Evolutionary conservation across 2,113 vertebrate species (phyloP), one percentile per base, ranked within the genome.

Genomic region (Hemicordylus capensis): DNA sequence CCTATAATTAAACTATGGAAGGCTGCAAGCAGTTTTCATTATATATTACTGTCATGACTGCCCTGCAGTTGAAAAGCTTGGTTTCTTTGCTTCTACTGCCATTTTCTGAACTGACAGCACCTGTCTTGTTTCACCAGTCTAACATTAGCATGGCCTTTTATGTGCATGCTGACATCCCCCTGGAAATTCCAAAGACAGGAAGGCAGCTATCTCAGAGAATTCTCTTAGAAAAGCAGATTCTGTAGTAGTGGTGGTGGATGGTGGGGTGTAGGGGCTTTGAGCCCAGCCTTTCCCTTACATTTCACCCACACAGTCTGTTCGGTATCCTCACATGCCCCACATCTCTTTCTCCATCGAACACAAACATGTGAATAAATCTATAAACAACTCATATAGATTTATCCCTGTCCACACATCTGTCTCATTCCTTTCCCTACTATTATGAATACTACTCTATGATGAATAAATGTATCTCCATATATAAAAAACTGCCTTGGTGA

Each of bases 61-160:
- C 69, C 85, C 69, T 51, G 24, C 20, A 77, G 85, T 39, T 64
- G 76, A 76, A 24, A n/a, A 77, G 58, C 9, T 54, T 56, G 67
- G 79, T 85, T 83, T 86, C 0, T 1, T 54, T 44, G 14, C 77
- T 83, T 70, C 76, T 37, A 4, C 44, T 70, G 46, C 44, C 63
- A n/a, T 63, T 81, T 85, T 51, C 78, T 0, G 1, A 72, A 19
- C 28, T 17, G 72, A 85, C 67, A 91, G 78, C 56, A 81, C 90
- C 84, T 79, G 83, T 75, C 85, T 76, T 67, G 56, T 76, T 72
- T 87, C 81, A 75, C 70, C 54, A 76, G 76, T 76, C 83, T 70
- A 63, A 17, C 73, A 64, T 39, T 73, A 63, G 72, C n/a, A 69
- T 19, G 76, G 72, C 44, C 64, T 70, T 85, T 64, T 69, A 24